Evolutionary conservation across 2,888 invertebrate species (phyloP), one percentile per base, ranked within the genome.

Genomic region (Drosophila algonquin): DNA sequence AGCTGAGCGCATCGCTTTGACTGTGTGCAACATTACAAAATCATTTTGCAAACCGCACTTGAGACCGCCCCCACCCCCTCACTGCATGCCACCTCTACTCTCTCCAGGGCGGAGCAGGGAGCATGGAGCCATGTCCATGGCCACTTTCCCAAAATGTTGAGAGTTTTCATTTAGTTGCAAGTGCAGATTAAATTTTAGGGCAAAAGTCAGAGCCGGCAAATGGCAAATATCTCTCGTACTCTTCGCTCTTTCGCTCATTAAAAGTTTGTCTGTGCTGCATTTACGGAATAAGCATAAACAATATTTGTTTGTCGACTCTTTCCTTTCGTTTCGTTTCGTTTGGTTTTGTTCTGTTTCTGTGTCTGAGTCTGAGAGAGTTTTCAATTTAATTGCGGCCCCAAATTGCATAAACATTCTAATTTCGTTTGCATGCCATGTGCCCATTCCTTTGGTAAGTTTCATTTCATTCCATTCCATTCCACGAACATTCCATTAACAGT

Each of bases 21-120:
- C 79, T 87, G 86, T 87, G 86, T 62, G 73, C 82, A 82, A 82
- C 79, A 81, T 85, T 85, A 80, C 86, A 87, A 83, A 83, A 83
- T 83, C 86, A 87, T 83, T 83, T 87, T 56, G 57, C 61, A 77
- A 87, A 87, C 82, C 88, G 76, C 87, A 79, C 71, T 77, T 64
- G 57, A 7, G 40, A n/a, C 14, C 21, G 8, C 53, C 4, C n/a
- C 2, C 40, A 50, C 32, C 47, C 58, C 9, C 40, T 21, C 32
- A 18, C 44, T 16, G 24, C 24, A 4, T 24, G 6, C 24, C 5
- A 5, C 24, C 4, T 1, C 51, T 51, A 2, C 21, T 18, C 56
- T 21, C 30, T 27, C 10, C 32, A 27, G n/a, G 14, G 21, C 3
- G 32, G 5, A 18, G 4, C 47, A 8, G 30, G 30, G 30, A 7